Conservation (phyloP, 2,797 vertebrate species). For the Delichon dasypus region DNA sequence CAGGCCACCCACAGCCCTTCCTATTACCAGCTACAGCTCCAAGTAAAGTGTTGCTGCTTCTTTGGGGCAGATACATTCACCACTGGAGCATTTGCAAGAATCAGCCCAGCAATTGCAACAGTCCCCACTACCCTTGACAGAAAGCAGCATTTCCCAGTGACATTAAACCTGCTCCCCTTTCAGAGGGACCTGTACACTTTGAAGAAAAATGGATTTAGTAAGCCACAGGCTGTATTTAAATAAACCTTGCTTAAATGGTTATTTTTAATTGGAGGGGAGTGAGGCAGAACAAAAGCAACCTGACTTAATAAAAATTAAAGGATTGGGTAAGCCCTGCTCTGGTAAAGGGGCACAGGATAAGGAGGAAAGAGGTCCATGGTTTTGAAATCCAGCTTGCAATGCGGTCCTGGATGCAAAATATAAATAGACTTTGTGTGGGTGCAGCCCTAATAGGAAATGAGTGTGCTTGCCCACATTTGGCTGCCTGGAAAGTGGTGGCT, state of each 20-base stretch:
- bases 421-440: constrained; percentile 45
- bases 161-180: neutral
- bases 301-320: constrained; percentile 37
- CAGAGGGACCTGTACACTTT: neutral
- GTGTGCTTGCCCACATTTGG: constrained; percentile 25
- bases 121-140: neutral
- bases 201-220: neutral
- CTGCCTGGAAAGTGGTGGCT: constrained; percentile 4
- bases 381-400: constrained; percentile 61
- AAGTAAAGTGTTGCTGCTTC: neutral
- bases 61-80: neutral
- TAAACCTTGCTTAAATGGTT: constrained; percentile 33
- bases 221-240: neutral
- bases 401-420: constrained; percentile 9
- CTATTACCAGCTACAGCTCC: neutral
- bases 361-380: neutral
- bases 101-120: neutral
- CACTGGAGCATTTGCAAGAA: neutral
- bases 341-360: neutral
- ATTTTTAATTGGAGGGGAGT: neutral
- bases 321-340: constrained; percentile 14
- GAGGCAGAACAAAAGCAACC: neutral
- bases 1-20: neutral
- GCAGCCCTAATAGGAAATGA: constrained; percentile 44
- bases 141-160: neutral